Evolutionary conservation across 1,140 invertebrate genomes (phyloP).

Genomic region (Anagrus nilaparvatae): DNA sequence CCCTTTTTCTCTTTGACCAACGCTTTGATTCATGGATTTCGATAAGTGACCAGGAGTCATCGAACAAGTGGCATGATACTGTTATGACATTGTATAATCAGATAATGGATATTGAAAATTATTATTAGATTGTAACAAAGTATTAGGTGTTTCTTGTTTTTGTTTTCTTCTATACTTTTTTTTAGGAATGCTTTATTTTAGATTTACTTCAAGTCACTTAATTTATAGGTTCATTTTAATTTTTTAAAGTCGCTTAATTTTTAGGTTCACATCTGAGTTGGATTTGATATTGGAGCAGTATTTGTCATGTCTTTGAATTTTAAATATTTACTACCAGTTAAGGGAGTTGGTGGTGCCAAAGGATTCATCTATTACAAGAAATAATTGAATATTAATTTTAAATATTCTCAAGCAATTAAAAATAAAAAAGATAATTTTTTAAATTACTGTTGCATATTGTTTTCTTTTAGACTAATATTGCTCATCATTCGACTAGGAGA

Average conservation of each 20-base stretch:
- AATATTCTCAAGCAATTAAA: constrained; percentile 5
- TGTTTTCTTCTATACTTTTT: constrained; percentile 30
- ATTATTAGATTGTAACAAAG: background rate
- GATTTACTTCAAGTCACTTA: constrained; percentile 29
- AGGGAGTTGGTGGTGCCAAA: constrained; percentile 68
- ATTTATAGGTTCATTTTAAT: constrained; percentile 12
- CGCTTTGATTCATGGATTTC: constrained; percentile 14
- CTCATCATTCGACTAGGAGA: constrained; percentile 50
- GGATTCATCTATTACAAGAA: constrained; percentile 33
- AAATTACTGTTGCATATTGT: constrained; percentile 27
- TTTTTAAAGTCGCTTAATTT: too few species aligned
- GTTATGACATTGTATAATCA: background rate
- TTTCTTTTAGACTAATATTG: constrained; percentile 38
- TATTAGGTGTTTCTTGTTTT: background rate
- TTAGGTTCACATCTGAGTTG: too few species aligned
- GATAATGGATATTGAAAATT: background rate
- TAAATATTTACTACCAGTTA: constrained; percentile 77
- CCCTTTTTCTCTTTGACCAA: constrained; percentile 56
- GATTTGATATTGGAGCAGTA: constrained; percentile 67
- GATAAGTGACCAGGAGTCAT: background rate
- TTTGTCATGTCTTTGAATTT: constrained; percentile 50
- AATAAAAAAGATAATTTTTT: too few species aligned
- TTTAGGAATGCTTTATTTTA: constrained; percentile 41
- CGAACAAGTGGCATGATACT: constrained; percentile 11
- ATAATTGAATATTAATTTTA: too few species aligned